These are phyloP conservation scores for Periophthalmus magnuspinnatus DNA, from an alignment of 2,797 vertebrate genomes.

Conservation along the genomic window DNA sequence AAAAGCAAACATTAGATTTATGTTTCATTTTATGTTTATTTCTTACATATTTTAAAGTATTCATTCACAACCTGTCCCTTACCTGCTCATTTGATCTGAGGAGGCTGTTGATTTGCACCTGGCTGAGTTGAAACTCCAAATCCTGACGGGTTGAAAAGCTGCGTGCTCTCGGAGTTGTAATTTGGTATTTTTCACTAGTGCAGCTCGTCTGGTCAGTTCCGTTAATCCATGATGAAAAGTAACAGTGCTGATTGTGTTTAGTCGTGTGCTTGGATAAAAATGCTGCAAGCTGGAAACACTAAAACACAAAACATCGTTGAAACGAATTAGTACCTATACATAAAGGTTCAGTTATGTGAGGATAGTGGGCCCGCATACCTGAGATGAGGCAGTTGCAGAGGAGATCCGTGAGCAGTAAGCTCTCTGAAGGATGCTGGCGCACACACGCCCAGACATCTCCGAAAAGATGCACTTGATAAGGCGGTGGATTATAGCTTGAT, in stretches of 20 bases:
- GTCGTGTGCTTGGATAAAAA: slow-evolving; percentile 52
- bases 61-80: neutral
- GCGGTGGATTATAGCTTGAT: neutral
- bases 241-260: slow-evolving; percentile 27
- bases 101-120: slow-evolving; percentile 83
- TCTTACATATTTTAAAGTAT: neutral
- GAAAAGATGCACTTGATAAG: neutral
- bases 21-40: neutral
- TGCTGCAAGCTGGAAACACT: slow-evolving; percentile 39
- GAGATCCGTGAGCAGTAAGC: slow-evolving; percentile 61
- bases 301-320: neutral
- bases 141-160: slow-evolving; percentile 80
- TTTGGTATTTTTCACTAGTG: slow-evolving; percentile 24
- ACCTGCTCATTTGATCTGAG: slow-evolving; percentile 85
- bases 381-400: slow-evolving; percentile 46
- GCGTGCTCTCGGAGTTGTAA: slow-evolving; percentile 50
- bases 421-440: slow-evolving; percentile 78
- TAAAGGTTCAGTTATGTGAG: too few species aligned
- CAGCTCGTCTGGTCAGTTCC: slow-evolving; percentile 14
- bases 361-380: slow-evolving; percentile 47
- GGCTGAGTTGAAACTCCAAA: slow-evolving; percentile 82
- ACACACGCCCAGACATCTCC: slow-evolving; percentile 85
- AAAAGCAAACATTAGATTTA: neutral
- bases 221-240: slow-evolving; percentile 38
- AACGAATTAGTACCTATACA: neutral